These are phyloP conservation scores for Druon quercuslanigerum DNA, from an alignment of 1,140 invertebrate species.

Conservation along the genomic window DNA sequence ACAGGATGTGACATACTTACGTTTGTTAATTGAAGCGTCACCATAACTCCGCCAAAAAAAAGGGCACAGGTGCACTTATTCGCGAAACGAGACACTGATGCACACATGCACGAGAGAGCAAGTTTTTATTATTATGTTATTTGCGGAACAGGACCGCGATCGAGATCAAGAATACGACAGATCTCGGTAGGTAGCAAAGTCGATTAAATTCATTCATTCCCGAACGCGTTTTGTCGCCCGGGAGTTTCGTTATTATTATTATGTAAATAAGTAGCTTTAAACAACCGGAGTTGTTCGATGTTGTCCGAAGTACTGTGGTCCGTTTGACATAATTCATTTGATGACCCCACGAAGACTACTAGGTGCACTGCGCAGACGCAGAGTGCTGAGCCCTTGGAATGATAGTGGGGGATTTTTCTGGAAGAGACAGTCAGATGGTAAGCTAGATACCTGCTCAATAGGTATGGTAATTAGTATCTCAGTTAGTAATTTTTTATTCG, in stretches of 20 bases:
- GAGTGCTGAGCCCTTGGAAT: conserved; percentile 49
- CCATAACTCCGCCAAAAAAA: conserved; percentile 50
- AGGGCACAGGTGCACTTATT: conserved; percentile 52
- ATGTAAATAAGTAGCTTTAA: neutral
- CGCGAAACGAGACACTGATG: conserved; percentile 15
- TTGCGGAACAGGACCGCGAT: conserved; percentile 11
- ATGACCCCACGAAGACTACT: conserved; percentile 56
- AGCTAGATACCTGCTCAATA: neutral
- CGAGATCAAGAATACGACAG: neutral
- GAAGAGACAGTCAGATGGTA: neutral
- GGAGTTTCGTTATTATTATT: conserved; percentile 5
- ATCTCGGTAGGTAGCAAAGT: neutral
- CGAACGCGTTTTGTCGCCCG: neutral
- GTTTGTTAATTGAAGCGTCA: conserved; percentile 54
- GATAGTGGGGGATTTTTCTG: conserved; percentile 42
- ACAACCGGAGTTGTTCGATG: neutral
- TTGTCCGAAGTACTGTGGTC: conserved; percentile 45
- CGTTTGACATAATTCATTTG: conserved; percentile 67
- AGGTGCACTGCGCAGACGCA: conserved; percentile 40
- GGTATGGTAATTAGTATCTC: too few species aligned
- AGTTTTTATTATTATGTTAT: conserved; percentile 16
- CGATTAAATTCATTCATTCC: neutral
- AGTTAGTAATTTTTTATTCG: too few species aligned
- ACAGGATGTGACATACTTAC: conserved; percentile 47
- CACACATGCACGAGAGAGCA: conserved; percentile 6